phyloP scores from a whole-genome alignment of 2,113 vertebrate species.

The Columbina picui region DNA sequence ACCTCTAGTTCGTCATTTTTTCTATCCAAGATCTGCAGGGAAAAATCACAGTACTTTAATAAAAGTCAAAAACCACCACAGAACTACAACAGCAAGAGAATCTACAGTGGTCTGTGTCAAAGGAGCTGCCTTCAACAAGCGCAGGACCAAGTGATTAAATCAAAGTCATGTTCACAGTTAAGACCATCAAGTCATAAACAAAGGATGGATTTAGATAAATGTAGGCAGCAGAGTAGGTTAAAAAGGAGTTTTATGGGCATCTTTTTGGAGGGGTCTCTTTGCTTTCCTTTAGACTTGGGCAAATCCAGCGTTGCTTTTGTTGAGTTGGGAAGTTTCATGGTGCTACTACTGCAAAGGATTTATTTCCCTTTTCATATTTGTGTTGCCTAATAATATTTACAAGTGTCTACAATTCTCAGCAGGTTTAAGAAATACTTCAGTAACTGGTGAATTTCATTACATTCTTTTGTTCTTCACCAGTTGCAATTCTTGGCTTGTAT shows the following conservation, averaged over 20 bases:
- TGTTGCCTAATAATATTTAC: background rate
- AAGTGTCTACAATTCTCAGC: background rate
- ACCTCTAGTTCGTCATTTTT: slow-evolving; percentile 93
- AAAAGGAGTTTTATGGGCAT: background rate
- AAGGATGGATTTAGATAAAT: background rate
- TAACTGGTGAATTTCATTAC: background rate
- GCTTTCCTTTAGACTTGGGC: background rate
- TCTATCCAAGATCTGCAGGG: slow-evolving; percentile 88
- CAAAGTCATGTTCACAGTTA: background rate
- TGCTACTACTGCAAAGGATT: background rate
- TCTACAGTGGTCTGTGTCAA: background rate
- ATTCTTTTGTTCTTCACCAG: background rate
- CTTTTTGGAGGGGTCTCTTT: background rate
- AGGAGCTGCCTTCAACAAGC: background rate
- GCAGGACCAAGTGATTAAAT: background rate
- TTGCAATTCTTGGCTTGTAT: background rate
- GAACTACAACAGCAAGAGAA: background rate
- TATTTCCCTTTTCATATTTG: background rate
- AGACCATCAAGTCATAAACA: background rate
- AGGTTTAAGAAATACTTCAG: background rate
- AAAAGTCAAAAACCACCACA: background rate
- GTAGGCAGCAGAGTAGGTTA: background rate
- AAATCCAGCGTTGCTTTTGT: background rate
- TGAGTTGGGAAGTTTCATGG: background rate
- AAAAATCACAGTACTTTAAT: slow-evolving; percentile 14